Conservation (phyloP, 1,140 invertebrate genomes). For the Heterodera carotae region DNA sequence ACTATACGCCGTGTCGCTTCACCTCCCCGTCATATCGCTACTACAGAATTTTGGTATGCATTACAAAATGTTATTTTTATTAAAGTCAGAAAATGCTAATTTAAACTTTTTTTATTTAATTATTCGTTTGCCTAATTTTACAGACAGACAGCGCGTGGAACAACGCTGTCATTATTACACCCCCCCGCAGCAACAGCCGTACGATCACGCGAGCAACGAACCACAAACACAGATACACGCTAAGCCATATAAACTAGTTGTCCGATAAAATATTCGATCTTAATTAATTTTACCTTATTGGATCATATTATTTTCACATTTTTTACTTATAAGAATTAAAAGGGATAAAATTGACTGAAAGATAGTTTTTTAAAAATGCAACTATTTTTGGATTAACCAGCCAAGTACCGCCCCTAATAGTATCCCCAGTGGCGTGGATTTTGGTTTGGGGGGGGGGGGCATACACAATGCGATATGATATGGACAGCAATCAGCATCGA, state of each 20-base stretch:
- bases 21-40: slow-evolving; percentile 19
- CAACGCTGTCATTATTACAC: slow-evolving; percentile 26
- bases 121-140: not conserved
- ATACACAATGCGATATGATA: no score
- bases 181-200: slow-evolving; percentile 13
- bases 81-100: not conserved
- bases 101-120: not conserved
- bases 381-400: no score
- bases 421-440: no score
- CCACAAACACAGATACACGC: slow-evolving; percentile 18
- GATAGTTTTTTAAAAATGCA: no score
- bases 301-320: no score
- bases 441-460: no score
- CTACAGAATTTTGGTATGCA: slow-evolving; percentile 15
- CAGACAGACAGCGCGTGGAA: slow-evolving; percentile 22
- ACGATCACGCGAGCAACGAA: not conserved
- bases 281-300: not conserved
- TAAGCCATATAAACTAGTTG: not conserved
- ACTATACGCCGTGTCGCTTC: slow-evolving; percentile 25
- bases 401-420: no score
- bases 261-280: slow-evolving; percentile 7
- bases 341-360: no score
- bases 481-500: no score
- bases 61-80: not conserved
- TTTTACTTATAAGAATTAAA: no score